Conservation (phyloP, 2,888 invertebrate species). For the Polia nebulosa region DNA sequence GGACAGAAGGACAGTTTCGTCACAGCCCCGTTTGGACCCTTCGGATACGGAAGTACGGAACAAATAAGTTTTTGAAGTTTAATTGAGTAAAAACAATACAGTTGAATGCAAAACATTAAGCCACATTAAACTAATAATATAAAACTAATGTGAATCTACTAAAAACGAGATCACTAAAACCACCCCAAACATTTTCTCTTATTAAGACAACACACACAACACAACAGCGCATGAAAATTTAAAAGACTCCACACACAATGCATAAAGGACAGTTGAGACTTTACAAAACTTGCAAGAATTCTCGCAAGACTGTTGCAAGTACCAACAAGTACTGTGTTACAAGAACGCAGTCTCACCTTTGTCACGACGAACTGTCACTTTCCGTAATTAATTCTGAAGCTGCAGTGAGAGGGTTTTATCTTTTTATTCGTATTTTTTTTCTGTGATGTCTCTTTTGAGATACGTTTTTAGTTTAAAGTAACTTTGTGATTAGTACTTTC, state of each 20-base stretch:
- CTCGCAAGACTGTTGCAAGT: constrained; percentile 23
- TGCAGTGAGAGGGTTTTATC: constrained; percentile 15
- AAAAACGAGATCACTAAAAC: neutral
- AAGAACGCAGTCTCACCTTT: constrained; percentile 42
- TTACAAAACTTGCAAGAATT: constrained; percentile 23
- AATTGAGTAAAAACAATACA: neutral
- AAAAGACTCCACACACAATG: constrained; percentile 45
- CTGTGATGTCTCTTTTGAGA: neutral
- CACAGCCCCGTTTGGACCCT: too few species aligned
- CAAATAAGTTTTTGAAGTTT: neutral
- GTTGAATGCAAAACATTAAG: too few species aligned
- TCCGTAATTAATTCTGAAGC: constrained; percentile 49
- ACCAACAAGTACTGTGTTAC: constrained; percentile 23
- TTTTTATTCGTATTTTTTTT: constrained; percentile 12
- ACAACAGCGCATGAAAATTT: constrained; percentile 21
- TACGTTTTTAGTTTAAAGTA: neutral
- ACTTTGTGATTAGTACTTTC: too few species aligned
- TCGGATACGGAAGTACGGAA: too few species aligned
- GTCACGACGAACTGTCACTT: constrained; percentile 43
- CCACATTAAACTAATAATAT: neutral
- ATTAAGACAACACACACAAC: neutral
- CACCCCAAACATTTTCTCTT: neutral
- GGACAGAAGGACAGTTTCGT: too few species aligned
- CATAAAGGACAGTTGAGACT: constrained; percentile 28
- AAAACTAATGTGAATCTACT: too few species aligned